Evolutionary conservation across 2,888 invertebrate genomes (phyloP).

Genomic region (Machimus rusticus): DNA sequence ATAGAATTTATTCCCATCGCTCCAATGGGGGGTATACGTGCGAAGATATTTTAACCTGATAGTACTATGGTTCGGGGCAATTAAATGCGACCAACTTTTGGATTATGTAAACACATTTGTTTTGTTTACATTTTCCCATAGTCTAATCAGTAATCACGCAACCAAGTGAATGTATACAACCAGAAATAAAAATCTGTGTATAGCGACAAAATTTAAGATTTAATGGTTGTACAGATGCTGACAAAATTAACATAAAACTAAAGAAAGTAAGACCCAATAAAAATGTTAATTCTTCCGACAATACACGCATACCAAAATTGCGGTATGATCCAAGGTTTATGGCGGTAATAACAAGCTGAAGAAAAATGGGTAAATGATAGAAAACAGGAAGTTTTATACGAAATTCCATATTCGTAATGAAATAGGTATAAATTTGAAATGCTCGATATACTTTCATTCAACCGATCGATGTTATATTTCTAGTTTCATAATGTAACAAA

Average conservation of each 20-base stretch:
- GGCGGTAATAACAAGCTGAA: not conserved
- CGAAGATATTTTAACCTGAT: not conserved
- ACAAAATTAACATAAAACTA: not conserved
- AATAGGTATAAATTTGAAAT: not conserved
- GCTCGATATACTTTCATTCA: not conserved
- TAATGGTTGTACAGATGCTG: not conserved
- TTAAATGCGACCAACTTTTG: not conserved
- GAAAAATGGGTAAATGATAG: not conserved
- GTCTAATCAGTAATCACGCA: not conserved
- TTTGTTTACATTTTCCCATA: not conserved
- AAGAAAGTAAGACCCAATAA: not conserved
- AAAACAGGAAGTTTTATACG: not conserved
- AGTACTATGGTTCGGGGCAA: not conserved
- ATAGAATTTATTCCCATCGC: not conserved
- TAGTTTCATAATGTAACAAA: not conserved
- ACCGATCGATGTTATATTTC: not conserved
- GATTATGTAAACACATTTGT: not conserved
- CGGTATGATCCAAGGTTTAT: not conserved
- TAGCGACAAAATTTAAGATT: not conserved
- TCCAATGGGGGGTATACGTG: not conserved
- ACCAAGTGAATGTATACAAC: not conserved
- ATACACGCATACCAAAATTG: not conserved
- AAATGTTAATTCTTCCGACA: not conserved
- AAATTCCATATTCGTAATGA: not conserved
- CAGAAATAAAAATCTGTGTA: not conserved